Evolutionary conservation across 2,113 vertebrate genomes (phyloP).

Genomic region (Hyaena hyaena): DNA sequence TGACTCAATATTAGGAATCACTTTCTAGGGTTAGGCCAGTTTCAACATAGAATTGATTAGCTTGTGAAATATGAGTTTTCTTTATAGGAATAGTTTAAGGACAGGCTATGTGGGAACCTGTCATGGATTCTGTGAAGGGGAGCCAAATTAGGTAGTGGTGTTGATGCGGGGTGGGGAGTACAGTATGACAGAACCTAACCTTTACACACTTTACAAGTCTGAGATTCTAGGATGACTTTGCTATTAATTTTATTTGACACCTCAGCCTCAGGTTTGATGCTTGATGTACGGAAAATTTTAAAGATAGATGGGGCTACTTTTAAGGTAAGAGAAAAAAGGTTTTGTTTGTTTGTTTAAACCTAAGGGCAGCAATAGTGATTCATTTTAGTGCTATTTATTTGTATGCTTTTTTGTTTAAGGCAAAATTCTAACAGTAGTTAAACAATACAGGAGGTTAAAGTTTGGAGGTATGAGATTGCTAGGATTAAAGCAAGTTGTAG

Average conservation of each 20-base stretch:
- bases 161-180: neutral
- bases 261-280: neutral
- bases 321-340: neutral
- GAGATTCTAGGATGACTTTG: constrained; percentile 38
- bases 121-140: neutral
- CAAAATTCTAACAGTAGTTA: neutral
- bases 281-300: neutral
- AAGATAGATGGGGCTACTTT: neutral
- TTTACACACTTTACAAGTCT: neutral
- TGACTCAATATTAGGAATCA: neutral
- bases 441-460: neutral
- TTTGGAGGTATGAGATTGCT: neutral
- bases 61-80: neutral
- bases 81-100: neutral
- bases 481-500: neutral
- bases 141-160: neutral
- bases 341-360: neutral
- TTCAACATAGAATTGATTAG: neutral
- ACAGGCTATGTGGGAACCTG: neutral
- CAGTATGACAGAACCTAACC: neutral
- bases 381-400: neutral
- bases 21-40: neutral
- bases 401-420: neutral
- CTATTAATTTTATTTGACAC: neutral
- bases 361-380: neutral